phyloP scores from a whole-genome alignment of 2,888 invertebrate species.

The Spicauda simplicius region DNA sequence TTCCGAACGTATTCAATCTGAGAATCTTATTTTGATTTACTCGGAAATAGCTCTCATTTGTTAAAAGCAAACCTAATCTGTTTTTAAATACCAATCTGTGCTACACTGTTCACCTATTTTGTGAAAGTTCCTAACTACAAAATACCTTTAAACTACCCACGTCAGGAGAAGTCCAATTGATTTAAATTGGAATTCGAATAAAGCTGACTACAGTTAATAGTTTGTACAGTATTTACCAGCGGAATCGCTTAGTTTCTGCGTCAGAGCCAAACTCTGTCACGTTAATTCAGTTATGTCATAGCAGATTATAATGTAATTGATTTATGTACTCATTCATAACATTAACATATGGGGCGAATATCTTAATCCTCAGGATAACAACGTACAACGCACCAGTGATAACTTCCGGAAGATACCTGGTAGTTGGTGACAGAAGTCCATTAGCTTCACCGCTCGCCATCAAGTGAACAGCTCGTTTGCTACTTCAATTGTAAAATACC shows the following conservation, averaged over 20 bases:
- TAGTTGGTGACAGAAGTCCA: no score
- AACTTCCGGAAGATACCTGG: no score
- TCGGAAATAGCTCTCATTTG: conserved; percentile 13
- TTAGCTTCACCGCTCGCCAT: no score
- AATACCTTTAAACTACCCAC: conserved; percentile 11
- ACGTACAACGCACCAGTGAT: no score
- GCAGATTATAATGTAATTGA: background rate
- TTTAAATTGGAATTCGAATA: conserved; percentile 28
- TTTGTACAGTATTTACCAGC: background rate
- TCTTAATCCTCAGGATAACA: no score
- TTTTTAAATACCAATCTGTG: conserved; percentile 18
- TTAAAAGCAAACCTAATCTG: conserved; percentile 20
- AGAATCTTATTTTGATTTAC: conserved; percentile 17
- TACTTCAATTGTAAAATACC: no score
- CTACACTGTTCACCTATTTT: conserved; percentile 11
- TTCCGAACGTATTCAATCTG: background rate
- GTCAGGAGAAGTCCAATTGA: conserved; percentile 27
- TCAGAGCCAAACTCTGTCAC: background rate
- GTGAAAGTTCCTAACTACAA: conserved; percentile 24
- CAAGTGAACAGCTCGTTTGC: no score
- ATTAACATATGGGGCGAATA: no score
- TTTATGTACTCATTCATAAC: background rate
- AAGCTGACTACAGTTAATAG: conserved; percentile 21
- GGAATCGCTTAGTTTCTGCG: background rate
- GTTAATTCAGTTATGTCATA: background rate